Conservation (phyloP, 2,888 invertebrate species). For the Scrobipalpa atriplicella region DNA sequence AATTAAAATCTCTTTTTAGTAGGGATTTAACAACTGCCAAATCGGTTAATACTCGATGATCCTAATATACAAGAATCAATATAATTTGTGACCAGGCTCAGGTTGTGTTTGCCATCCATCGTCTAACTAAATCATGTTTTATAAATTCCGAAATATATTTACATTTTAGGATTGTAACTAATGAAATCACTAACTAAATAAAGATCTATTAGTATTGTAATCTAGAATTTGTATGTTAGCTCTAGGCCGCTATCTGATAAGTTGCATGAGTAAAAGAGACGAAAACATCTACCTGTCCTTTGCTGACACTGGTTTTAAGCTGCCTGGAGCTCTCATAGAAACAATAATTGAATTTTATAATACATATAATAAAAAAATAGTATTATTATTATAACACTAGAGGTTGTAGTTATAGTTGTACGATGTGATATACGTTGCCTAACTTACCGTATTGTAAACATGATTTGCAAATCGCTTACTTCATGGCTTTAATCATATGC, state of each 20-base stretch:
- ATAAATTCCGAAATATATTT: constrained; percentile 7
- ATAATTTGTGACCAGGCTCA: constrained; percentile 42
- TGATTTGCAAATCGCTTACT: constrained; percentile 54
- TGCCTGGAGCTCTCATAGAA: constrained; percentile 1
- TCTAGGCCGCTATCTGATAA: background rate
- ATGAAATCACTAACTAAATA: constrained; percentile 35
- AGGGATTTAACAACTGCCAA: background rate
- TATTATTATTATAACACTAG: constrained; percentile 45
- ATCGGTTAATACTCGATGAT: background rate
- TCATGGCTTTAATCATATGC: constrained; percentile 67
- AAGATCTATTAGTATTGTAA: constrained; percentile 23
- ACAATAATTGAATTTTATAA: constrained; percentile 5
- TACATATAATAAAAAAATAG: constrained; percentile 25
- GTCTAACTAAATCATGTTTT: constrained; percentile 30
- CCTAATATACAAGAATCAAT: constrained; percentile 12
- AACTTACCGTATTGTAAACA: constrained; percentile 57
- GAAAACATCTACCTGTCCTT: background rate
- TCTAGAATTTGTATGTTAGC: background rate
- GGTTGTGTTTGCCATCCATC: constrained; percentile 64
- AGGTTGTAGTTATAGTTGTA: constrained; percentile 62
- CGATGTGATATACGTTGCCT: constrained; percentile 75
- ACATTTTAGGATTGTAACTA: constrained; percentile 31
- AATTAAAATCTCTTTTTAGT: too few species aligned
- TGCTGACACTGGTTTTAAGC: background rate
- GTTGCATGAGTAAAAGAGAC: background rate